These are phyloP conservation scores for Propithecus coquereli DNA, from an alignment of 2,113 vertebrate species.

Conservation along the genomic window DNA sequence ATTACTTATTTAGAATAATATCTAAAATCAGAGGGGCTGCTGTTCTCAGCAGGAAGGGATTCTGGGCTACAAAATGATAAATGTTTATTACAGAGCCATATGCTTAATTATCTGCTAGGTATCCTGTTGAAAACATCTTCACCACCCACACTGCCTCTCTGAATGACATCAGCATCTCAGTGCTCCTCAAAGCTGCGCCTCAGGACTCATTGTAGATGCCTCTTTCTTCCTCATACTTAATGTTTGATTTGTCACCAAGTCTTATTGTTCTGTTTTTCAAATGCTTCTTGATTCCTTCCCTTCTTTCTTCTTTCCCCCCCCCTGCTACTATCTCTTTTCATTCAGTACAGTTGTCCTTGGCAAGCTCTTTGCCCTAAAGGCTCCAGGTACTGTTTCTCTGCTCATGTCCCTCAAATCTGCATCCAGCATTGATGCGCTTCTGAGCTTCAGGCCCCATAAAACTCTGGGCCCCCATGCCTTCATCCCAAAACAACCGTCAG, in stretches of 20 bases:
- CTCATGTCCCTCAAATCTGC: too few relatives aligned
- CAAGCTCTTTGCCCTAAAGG: neutral
- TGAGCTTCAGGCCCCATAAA: neutral
- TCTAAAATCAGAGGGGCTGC: neutral
- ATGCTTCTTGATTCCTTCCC: neutral
- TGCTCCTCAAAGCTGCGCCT: neutral
- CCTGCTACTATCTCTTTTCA: neutral
- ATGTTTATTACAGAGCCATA: neutral
- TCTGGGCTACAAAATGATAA: neutral
- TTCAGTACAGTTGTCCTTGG: neutral
- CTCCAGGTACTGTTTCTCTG: neutral
- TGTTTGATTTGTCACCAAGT: neutral
- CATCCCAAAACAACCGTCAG: neutral
- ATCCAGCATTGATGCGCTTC: neutral
- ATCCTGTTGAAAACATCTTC: too few relatives aligned
- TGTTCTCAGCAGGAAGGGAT: neutral
- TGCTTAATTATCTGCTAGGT: neutral
- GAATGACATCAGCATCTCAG: neutral
- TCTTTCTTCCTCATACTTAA: neutral
- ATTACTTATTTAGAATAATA: neutral
- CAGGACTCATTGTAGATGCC: too few relatives aligned
- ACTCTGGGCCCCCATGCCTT: neutral
- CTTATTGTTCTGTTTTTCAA: neutral
- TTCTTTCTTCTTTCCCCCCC: neutral
- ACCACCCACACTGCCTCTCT: fast-evolving